Evolutionary conservation across 2,797 vertebrate genomes (phyloP), one percentile per base, ranked within the genome.

Genomic region (Rousettus madagascariensis): DNA sequence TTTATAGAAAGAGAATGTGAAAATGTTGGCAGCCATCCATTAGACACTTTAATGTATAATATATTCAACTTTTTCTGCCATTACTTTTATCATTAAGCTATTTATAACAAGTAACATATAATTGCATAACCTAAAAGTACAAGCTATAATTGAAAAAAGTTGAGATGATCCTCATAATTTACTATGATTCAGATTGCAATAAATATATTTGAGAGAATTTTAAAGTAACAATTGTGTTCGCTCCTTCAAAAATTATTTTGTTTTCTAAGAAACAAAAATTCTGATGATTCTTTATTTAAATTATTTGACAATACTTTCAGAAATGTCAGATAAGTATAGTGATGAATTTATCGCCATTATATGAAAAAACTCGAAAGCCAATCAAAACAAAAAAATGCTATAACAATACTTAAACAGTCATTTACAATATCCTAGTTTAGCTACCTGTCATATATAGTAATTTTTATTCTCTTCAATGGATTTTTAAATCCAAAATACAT

Each of bases 61-160:
- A 17, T 55, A 72, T 9, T 92, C 20, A 80, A 61, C 2, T 10
- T 65, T 87, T 89, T 69, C 43, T 96, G 24, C 41, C 22, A 57
- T 61, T 6, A 28, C 24, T 95, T 91, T 91, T 84, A 79, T 74
- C 22, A 77, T 80, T 78, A 96, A 75, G 22, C 33, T 66, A 61
- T 72, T 89, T 68, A 41, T 89, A 77, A 93, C 53, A 33, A 84
- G 36, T 55, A 82, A 57, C 26, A 30, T 6, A 65, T 59, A 90
- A 8, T 30, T 59, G 4, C 3, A 46, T 46, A 46, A 46, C 46
- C 46, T 46, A 46, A 85, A 17, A 46, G 4, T 61, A 77, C 19
- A 88, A 24, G 16, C 8, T 66, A 53, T 69, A 26, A 41, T 4
- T 86, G 9, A 63, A 80, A 61, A n/a, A 82, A 41, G 6, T 82